A percentile compares a stretch with the other conserved stretches of the same genome.
These are phyloP conservation scores for Nibea coibor DNA, from an alignment of 2,113 vertebrate species.

Conservation along the genomic window DNA sequence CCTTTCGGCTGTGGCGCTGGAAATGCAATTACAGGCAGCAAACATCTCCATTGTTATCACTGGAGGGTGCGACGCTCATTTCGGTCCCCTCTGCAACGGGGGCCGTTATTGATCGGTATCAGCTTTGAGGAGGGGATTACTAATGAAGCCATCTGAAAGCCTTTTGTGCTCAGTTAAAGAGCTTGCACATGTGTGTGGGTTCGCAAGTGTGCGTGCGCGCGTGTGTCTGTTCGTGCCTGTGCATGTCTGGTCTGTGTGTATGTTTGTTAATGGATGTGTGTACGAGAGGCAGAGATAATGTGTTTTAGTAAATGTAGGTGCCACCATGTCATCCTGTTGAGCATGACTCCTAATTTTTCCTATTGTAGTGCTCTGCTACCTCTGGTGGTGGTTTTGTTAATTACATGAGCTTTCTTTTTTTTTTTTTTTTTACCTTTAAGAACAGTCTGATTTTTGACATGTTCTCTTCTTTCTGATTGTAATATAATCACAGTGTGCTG, in stretches of 20 bases:
- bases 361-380: conserved; percentile 60
- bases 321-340: conserved; percentile 31
- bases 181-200: conserved; percentile 20
- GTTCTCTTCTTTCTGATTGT: neutral
- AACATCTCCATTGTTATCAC: conserved; percentile 85
- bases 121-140: conserved; percentile 80
- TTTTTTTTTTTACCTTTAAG: neutral
- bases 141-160: conserved; percentile 83
- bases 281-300: conserved; percentile 39
- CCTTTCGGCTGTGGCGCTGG: conserved; percentile 77
- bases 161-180: conserved; percentile 76
- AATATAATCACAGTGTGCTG: neutral
- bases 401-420: conserved; percentile 21
- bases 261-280: conserved; percentile 43
- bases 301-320: conserved; percentile 45
- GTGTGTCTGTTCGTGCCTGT: conserved; percentile 13
- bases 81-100: conserved; percentile 64
- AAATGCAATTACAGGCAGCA: conserved; percentile 85
- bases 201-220: conserved; percentile 9
- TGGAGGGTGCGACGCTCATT: conserved; percentile 76
- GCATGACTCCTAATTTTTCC: neutral
- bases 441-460: neutral
- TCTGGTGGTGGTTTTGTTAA: conserved; percentile 47
- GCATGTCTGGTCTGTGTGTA: conserved; percentile 21
- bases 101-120: conserved; percentile 81